phyloP scores from a whole-genome alignment of 2,888 invertebrate species.

The Drosophila mimetica region DNA sequence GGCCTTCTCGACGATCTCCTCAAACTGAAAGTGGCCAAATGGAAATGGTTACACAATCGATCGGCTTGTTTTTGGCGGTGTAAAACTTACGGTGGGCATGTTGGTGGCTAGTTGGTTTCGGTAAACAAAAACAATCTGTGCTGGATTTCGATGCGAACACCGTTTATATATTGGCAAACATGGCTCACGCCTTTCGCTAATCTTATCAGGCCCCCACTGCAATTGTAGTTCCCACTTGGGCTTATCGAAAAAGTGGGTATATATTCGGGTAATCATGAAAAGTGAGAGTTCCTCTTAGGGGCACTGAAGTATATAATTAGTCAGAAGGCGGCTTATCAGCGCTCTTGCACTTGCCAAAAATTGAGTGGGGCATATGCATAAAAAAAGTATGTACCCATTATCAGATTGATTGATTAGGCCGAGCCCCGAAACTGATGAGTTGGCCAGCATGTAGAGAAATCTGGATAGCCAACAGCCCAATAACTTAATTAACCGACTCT shows the following conservation, averaged over 20 bases:
- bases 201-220: constrained; percentile 40
- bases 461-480: constrained; percentile 19
- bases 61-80: background rate
- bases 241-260: constrained; percentile 32
- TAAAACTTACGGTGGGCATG: constrained; percentile 76
- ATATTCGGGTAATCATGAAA: constrained; percentile 34
- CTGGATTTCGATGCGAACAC: constrained; percentile 11
- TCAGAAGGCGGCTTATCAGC: constrained; percentile 48
- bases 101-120: constrained; percentile 43
- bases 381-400: constrained; percentile 22
- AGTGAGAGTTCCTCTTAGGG: constrained; percentile 27
- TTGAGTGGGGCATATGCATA: constrained; percentile 34
- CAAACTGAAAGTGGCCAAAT: constrained; percentile 86
- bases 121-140: constrained; percentile 62
- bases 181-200: constrained; percentile 35
- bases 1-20: constrained; percentile 89
- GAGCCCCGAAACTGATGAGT: constrained; percentile 7
- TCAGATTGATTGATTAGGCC: constrained; percentile 19
- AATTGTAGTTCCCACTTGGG: constrained; percentile 35
- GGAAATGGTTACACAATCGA: background rate
- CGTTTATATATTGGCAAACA: constrained; percentile 59
- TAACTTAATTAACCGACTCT: constrained; percentile 25
- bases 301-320: constrained; percentile 39
- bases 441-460: constrained; percentile 15
- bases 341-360: constrained; percentile 57